Evolutionary conservation across 2,113 vertebrate genomes (phyloP).

Genomic region (Serinus canaria): DNA sequence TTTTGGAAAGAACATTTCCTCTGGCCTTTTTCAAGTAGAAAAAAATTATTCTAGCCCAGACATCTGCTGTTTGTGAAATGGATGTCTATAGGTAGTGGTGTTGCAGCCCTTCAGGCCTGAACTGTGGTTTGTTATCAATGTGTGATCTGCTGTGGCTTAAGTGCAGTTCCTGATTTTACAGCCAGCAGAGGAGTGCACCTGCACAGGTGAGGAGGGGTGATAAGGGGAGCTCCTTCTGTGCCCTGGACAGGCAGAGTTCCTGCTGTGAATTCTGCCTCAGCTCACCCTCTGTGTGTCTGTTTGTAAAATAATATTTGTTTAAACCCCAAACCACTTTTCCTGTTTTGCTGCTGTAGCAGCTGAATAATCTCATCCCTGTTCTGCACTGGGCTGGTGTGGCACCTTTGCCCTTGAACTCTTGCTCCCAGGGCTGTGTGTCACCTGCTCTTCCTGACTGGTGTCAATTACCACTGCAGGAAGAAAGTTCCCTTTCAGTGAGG

Average conservation of each 20-base stretch:
- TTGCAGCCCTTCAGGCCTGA: not conserved
- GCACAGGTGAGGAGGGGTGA: not conserved
- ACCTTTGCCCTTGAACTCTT: not conserved
- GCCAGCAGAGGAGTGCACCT: fast-evolving
- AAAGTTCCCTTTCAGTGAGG: not conserved
- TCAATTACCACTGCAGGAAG: not conserved
- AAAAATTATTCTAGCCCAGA: not conserved
- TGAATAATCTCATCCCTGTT: not conserved
- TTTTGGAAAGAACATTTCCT: not conserved
- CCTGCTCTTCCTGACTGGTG: fast-evolving
- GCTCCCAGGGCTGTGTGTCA: not conserved
- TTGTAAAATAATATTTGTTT: not conserved
- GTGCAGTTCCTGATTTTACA: not conserved
- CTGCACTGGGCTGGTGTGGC: not conserved
- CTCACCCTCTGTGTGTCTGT: not conserved
- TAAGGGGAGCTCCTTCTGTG: not conserved
- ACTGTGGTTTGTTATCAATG: fast-evolving
- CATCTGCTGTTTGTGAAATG: not conserved
- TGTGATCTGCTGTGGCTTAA: not conserved
- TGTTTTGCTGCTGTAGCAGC: not conserved
- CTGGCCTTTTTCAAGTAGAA: not conserved
- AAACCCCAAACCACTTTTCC: not conserved
- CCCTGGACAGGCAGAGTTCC: not conserved
- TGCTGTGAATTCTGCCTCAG: fast-evolving
- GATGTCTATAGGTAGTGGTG: not conserved